Percentiles rank a stretch among this genome's conserved stretches.
These are phyloP conservation scores for Drosophila gaucha DNA, from an alignment of 2,888 invertebrate species.

Conservation along the genomic window DNA sequence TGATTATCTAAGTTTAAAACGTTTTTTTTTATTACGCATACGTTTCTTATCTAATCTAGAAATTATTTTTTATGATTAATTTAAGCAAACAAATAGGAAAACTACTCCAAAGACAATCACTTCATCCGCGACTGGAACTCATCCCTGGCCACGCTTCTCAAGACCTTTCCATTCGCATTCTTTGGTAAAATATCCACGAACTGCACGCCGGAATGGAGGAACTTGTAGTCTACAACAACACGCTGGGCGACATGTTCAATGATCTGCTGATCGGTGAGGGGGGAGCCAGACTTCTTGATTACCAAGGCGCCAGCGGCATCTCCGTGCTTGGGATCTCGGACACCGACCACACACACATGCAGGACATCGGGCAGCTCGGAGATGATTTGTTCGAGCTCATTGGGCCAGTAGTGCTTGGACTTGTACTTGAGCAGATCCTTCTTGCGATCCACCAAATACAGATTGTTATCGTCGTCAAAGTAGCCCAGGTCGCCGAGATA, in stretches of 20 bases:
- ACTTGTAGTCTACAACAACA: conserved; percentile 65
- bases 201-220: conserved; percentile 71
- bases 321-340: conserved; percentile 57
- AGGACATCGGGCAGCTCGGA: conserved; percentile 67
- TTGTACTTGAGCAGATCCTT: conserved; percentile 81
- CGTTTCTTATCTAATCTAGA: conserved; percentile 4
- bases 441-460: conserved; percentile 76
- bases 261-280: conserved; percentile 51
- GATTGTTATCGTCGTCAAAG: conserved; percentile 75
- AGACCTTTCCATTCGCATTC: conserved; percentile 74
- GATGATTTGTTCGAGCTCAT: conserved; percentile 76
- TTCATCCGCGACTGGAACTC: conserved; percentile 35
- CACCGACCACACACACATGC: conserved; percentile 77
- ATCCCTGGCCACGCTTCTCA: conserved; percentile 42
- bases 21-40: conserved; percentile 4
- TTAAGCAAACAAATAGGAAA: conserved; percentile 1
- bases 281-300: conserved; percentile 43
- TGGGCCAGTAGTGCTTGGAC: conserved; percentile 71
- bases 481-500: conserved; percentile 82
- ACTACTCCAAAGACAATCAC: not conserved
- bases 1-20: not conserved
- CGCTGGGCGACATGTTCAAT: conserved; percentile 55
- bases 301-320: conserved; percentile 79
- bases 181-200: conserved; percentile 70
- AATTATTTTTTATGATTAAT: conserved; percentile 5